Conservation (phyloP, 1,140 invertebrate species). For the Drosophila nigrodunni region DNA sequence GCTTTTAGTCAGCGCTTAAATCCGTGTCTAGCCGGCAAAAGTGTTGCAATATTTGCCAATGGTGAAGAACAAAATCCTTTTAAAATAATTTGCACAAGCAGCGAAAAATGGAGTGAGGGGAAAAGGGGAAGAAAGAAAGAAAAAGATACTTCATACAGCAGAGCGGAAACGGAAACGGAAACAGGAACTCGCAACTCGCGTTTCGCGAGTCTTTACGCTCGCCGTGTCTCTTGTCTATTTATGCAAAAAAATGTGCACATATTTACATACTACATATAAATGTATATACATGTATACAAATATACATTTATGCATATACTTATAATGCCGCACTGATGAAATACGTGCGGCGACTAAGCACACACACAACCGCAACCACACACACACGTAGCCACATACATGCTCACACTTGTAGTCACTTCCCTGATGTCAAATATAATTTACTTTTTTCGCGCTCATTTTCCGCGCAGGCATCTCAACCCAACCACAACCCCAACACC, state of each 20-base stretch:
- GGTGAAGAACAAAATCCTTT: conserved; percentile 72
- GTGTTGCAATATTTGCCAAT: conserved; percentile 50
- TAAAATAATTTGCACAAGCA: conserved; percentile 72
- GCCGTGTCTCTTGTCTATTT: conserved; percentile 69
- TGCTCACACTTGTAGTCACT: conserved; percentile 27
- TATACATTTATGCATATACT: conserved; percentile 30
- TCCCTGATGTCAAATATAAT: conserved; percentile 76
- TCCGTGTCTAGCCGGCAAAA: conserved; percentile 28
- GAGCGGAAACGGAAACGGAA: conserved; percentile 64
- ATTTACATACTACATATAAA: conserved; percentile 45
- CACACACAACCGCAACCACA: conserved; percentile 32
- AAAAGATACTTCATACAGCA: conserved; percentile 12
- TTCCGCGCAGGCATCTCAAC: conserved; percentile 47
- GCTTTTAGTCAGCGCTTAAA: background rate
- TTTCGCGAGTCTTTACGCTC: conserved; percentile 26
- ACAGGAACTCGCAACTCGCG: conserved; percentile 51
- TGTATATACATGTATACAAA: conserved; percentile 23
- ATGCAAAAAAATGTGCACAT: conserved; percentile 61
- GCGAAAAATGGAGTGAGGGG: background rate
- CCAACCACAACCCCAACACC: background rate
- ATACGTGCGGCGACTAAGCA: conserved; percentile 64
- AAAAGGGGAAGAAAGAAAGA: conserved; percentile 34
- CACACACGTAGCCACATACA: conserved; percentile 6
- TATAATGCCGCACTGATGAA: conserved; percentile 75
- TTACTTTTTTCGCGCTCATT: conserved; percentile 78